phyloP scores from a whole-genome alignment of 1,140 invertebrate species.

The Drosophila chauvacae region DNA sequence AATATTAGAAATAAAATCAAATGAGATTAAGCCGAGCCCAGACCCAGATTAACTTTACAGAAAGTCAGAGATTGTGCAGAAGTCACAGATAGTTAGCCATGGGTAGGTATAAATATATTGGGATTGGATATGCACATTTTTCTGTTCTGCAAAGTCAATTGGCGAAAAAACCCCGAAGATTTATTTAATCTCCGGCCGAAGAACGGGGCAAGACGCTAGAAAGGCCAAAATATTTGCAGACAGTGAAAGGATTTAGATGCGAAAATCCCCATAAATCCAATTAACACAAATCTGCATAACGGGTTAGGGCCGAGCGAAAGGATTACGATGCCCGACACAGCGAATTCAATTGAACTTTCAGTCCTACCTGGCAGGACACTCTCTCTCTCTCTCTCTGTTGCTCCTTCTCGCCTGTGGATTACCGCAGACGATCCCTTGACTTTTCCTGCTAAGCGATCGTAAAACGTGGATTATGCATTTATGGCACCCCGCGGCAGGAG shows the following conservation, averaged over 20 bases:
- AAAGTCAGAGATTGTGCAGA: slow-evolving; percentile 16
- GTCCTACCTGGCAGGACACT: slow-evolving; percentile 15
- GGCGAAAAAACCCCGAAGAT: slow-evolving; percentile 68
- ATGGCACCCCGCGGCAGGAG: slow-evolving; percentile 49
- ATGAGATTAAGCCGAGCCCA: too few species aligned
- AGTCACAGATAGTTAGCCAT: slow-evolving; percentile 36
- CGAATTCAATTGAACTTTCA: slow-evolving; percentile 64
- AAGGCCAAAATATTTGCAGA: slow-evolving; percentile 82
- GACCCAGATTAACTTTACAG: slow-evolving; percentile 3
- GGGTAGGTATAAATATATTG: too few species aligned
- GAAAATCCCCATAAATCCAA: slow-evolving; percentile 82
- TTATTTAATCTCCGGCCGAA: slow-evolving; percentile 65
- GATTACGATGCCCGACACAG: slow-evolving; percentile 24
- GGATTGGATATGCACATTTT: too few species aligned
- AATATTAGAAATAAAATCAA: background rate
- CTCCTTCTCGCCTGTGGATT: slow-evolving; percentile 54
- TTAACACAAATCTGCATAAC: slow-evolving; percentile 84
- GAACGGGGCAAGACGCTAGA: slow-evolving; percentile 46
- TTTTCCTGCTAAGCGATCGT: slow-evolving; percentile 82
- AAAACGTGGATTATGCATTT: slow-evolving; percentile 79
- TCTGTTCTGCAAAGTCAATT: slow-evolving; percentile 61
- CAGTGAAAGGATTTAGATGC: slow-evolving; percentile 80
- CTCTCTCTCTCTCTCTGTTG: background rate
- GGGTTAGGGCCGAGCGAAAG: slow-evolving; percentile 35
- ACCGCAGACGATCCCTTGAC: slow-evolving; percentile 79